A percentile compares a stretch with the other conserved stretches of the same genome.
Conservation (phyloP, 2,113 vertebrate species). For the Saguinus midas region DNA sequence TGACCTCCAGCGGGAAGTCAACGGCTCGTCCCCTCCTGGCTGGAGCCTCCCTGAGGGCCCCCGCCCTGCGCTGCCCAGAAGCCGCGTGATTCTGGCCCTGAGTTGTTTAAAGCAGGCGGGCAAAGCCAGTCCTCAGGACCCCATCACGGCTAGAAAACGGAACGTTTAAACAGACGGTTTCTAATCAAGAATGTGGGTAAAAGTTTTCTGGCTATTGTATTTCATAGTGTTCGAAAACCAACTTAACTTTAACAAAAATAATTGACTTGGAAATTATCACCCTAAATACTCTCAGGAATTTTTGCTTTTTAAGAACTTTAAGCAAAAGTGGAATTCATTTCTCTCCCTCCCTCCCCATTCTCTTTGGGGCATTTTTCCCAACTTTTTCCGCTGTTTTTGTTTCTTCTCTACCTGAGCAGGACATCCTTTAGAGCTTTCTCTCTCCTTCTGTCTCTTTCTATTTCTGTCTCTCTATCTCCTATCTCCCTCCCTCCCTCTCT, state of each 20-base stretch:
- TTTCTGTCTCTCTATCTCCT: not conserved
- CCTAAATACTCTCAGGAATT: not conserved
- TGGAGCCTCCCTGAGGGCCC: too few relatives aligned
- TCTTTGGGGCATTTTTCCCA: not conserved
- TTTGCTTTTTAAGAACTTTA: not conserved
- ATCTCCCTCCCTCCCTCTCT: not conserved
- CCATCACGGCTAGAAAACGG: not conserved
- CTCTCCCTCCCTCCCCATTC: not conserved
- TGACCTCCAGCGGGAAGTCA: too few relatives aligned
- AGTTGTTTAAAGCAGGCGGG: too few relatives aligned
- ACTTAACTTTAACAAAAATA: not conserved
- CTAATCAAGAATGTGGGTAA: not conserved
- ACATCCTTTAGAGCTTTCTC: not conserved
- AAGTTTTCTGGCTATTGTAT: not conserved
- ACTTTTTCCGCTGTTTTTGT: too few relatives aligned
- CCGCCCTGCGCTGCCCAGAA: too few relatives aligned
- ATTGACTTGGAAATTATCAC: not conserved
- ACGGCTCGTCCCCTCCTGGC: too few relatives aligned
- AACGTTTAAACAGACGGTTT: not conserved
- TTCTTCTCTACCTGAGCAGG: not conserved
- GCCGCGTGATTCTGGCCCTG: too few relatives aligned
- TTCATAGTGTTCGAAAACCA: not conserved
- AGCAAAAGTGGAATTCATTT: not conserved
- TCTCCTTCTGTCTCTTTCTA: not conserved
- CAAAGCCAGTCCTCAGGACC: not conserved